These are phyloP conservation scores for Pentamera pediparva DNA, from an alignment of 53 echinoderm and acorn worm species.

Conservation along the genomic window DNA sequence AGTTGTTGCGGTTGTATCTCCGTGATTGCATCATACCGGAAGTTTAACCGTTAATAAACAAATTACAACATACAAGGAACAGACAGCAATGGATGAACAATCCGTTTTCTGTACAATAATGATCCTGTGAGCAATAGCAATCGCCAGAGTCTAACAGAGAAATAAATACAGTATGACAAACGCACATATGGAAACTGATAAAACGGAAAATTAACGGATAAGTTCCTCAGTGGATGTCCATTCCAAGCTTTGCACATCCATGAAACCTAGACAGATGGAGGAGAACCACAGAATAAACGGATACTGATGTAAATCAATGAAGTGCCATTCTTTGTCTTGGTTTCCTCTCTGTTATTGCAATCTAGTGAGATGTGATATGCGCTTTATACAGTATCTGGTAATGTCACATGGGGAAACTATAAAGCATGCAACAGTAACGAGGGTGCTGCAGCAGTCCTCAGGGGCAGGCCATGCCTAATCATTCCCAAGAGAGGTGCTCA, in stretches of 20 bases:
- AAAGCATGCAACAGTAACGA: too few species aligned
- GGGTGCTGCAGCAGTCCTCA: too few species aligned
- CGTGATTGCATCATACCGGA: neutral
- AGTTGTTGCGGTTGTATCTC: constrained; percentile 15
- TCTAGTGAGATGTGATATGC: neutral
- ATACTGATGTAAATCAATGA: constrained; percentile 1
- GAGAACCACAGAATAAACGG: neutral
- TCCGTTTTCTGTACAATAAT: too few species aligned
- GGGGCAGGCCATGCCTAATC: too few species aligned
- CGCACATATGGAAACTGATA: neutral
- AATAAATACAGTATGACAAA: constrained; percentile 1
- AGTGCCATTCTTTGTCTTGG: neutral
- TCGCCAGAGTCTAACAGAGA: neutral
- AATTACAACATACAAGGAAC: neutral
- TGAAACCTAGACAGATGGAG: constrained; percentile 1
- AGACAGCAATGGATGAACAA: neutral
- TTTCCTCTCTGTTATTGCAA: neutral
- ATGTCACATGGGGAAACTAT: too few species aligned
- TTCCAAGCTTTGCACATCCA: neutral
- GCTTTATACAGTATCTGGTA: neutral
- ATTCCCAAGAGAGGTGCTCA: too few species aligned
- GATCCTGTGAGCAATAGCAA: too few species aligned
- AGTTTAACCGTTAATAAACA: constrained; percentile 14
- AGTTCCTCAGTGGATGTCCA: constrained; percentile 5
- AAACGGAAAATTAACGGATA: constrained; percentile 8